Base-by-base conservation (phyloP, 2,113 vertebrate species). In the Oriolus oriolus region DNA sequence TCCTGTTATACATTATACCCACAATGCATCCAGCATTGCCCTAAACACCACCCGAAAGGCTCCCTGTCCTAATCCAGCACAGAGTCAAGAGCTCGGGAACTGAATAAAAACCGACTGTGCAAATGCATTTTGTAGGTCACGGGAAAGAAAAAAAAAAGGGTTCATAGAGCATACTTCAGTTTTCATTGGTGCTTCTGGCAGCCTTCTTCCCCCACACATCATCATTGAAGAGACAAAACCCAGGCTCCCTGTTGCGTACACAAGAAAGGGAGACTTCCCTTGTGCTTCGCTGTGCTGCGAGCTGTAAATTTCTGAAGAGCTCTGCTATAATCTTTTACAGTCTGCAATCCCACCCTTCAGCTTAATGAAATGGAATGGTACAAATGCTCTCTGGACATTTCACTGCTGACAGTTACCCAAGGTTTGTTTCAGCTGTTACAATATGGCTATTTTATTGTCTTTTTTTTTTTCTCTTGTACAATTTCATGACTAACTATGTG, bases 401-500 rank as follows among this genome's bases (percentile, higher is more conserved):
- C 68, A 78, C 84, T 88, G 71, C 87, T 97, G 97, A 98, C 93
- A 96, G 93, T 95, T 93, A 97, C 77, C 78, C 90, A 96, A 97
- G 70, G 88, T 85, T 97, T 90, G 49, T 80, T 97, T 97, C 92
- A 96, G 87, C 90, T 96, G 95, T 78, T 89, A 97, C 90, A 95
- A 97, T 96, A 91, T 84, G 47, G 81, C 57, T 96, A 69, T 87
- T 95, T 97, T 96, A 96, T 96, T 95, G 89, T 95, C 61, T 86
- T 86, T 95, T 81, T 92, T 65, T 78, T 68, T 76, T 78, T 93
- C 64, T 81, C 50, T 96, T 93, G 96, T 93, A 95, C 84, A 89
- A 94, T 98, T 98, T 98, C 96, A 96, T 97, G 97, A 97, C 90
- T 96, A 95, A 95, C 89, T 96, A 69, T 98, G 97, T 97, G 97